Evolutionary conservation across 2,888 invertebrate genomes (phyloP).

Genomic region (Plebejus anna): DNA sequence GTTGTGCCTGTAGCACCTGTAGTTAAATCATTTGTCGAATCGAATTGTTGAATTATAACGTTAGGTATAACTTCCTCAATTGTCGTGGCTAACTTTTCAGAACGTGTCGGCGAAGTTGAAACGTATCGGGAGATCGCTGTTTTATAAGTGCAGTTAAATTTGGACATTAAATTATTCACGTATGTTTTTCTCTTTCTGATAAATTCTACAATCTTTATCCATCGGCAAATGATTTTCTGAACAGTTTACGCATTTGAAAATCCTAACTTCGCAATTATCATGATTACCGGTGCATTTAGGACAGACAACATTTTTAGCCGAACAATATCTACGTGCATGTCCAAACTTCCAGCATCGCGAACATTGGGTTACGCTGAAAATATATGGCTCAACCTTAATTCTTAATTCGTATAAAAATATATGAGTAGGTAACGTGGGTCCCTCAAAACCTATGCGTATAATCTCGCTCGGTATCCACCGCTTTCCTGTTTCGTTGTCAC

Average conservation of each 20-base stretch:
- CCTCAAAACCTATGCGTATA: too few species aligned
- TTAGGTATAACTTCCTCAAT: too few species aligned
- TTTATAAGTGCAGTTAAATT: constrained; percentile 37
- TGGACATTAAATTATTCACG: constrained; percentile 38
- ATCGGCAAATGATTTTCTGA: constrained; percentile 36
- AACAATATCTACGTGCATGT: too few species aligned
- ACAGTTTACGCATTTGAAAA: constrained; percentile 38
- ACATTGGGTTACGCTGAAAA: too few species aligned
- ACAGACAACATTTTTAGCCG: too few species aligned
- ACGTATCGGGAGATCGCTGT: constrained; percentile 34
- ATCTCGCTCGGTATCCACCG: constrained; percentile 31
- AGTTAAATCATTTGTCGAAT: too few species aligned
- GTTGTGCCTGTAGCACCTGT: too few species aligned
- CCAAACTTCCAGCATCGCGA: too few species aligned
- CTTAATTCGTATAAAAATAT: too few species aligned
- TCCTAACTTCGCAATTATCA: constrained; percentile 34
- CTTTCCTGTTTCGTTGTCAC: background rate
- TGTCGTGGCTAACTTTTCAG: constrained; percentile 33
- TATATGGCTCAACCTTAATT: too few species aligned
- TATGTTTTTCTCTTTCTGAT: constrained; percentile 36
- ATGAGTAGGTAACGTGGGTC: too few species aligned
- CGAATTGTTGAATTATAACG: too few species aligned
- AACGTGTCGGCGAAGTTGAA: constrained; percentile 27
- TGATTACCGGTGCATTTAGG: constrained; percentile 13
- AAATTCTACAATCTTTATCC: constrained; percentile 35